Evolutionary conservation across 2,113 vertebrate species (phyloP).

Genomic region (Hyperopisus bebe): DNA sequence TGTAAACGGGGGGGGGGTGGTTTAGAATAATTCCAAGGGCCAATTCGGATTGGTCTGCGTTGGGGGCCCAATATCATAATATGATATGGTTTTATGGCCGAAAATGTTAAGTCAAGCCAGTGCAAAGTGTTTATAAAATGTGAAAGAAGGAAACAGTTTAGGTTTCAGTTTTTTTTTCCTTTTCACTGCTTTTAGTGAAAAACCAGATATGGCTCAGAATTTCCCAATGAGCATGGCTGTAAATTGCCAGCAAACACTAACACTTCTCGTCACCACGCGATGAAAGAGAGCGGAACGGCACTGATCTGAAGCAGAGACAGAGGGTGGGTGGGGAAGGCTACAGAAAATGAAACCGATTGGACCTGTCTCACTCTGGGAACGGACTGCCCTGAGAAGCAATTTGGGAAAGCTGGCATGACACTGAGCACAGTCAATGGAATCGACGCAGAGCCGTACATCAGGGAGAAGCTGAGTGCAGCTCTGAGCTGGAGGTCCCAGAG

Average conservation of each 20-base stretch:
- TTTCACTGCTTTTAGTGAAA: background rate
- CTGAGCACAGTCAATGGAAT: background rate
- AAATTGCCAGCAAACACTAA: background rate
- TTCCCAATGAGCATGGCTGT: background rate
- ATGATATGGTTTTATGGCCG: background rate
- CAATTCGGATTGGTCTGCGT: no score
- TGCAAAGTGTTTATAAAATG: background rate
- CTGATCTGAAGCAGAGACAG: background rate
- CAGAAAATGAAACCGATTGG: background rate
- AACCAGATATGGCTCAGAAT: background rate
- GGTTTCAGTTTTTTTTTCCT: background rate
- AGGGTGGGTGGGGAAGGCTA: background rate
- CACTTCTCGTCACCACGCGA: background rate
- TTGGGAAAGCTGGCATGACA: background rate
- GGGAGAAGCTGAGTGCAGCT: background rate
- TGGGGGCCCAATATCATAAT: background rate
- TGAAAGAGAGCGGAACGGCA: background rate
- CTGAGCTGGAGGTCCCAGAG: background rate
- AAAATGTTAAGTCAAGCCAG: background rate
- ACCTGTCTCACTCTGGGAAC: background rate
- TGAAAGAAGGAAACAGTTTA: background rate
- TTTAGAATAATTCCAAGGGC: no score
- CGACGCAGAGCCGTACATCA: background rate
- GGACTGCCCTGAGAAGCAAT: background rate
- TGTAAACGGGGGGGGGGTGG: no score